phyloP scores from a whole-genome alignment of 2,113 vertebrate genomes.

The Lota lota region DNA sequence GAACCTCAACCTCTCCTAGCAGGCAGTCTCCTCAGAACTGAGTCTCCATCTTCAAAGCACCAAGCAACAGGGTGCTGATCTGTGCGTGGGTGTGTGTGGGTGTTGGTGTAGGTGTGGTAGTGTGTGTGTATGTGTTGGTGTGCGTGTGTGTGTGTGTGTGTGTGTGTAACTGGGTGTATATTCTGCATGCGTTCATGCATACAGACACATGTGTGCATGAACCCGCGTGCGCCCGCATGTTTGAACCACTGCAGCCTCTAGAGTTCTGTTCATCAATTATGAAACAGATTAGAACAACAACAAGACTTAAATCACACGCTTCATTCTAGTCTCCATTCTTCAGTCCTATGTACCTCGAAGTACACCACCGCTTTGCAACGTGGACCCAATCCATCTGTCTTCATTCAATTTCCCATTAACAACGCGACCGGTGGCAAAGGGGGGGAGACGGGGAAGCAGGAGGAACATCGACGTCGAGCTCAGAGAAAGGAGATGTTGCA shows the following conservation, averaged over 20 bases:
- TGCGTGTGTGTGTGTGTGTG: neutral
- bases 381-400: slow-evolving; percentile 28
- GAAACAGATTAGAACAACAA: slow-evolving; percentile 49
- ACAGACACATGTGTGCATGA: slow-evolving; percentile 16
- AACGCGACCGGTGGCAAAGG: neutral
- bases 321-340: too few relatives aligned
- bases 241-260: slow-evolving; percentile 55
- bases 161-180: neutral
- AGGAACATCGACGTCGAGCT: neutral
- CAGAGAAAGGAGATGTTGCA: neutral
- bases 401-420: slow-evolving; percentile 34
- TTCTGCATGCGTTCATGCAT: neutral
- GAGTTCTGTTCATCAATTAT: slow-evolving; percentile 50
- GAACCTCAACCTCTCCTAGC: slow-evolving; percentile 48
- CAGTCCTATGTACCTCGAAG: too few relatives aligned
- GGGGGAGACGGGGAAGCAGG: neutral
- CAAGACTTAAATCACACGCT: slow-evolving; percentile 34
- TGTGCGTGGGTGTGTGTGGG: neutral
- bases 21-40: slow-evolving; percentile 45
- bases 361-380: too few relatives aligned
- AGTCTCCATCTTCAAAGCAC: slow-evolving; percentile 52
- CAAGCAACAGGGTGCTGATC: slow-evolving; percentile 7
- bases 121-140: neutral
- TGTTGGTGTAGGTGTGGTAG: neutral
- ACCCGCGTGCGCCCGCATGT: slow-evolving; percentile 15